Base-by-base conservation (phyloP, 2,888 invertebrate genomes). In the Tenthredo distinguenda region DNA sequence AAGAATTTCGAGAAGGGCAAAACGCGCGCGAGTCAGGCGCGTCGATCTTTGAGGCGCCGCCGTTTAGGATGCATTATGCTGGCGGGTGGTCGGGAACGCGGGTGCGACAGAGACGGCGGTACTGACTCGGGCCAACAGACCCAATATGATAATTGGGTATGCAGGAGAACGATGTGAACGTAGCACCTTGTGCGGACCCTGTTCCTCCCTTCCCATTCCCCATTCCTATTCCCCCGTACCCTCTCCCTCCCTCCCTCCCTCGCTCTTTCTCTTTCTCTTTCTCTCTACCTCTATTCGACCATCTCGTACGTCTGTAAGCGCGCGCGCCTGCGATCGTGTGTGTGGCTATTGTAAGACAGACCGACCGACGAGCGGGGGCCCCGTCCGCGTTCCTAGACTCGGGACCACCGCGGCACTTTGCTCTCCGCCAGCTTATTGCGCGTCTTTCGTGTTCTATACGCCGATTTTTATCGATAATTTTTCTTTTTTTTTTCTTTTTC, bases 1-100 rank as follows among this genome's bases (percentile, higher is more conserved):
- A 92, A 91, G 93, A 93, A 92, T 92, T 92, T 91, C 91, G 88
- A 90, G 88, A 91, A 90, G 90, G 90, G 89, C 89, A 90, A 83
- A 68, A 83, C 68, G 68, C 68, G 82, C 82, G 82, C 65, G 62
- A 77, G 89, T 88, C 89, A 89, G 90, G 92, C 91, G 92, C 92
- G 92, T 92, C 91, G 93, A 93, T 92, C 92, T 93, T 93, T 93
- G 92, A 93, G 93, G 93, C 93, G 93, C 93, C 93, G 93, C 92
- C 92, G 92, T 92, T 92, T 91, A 92, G 92, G 91, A 92, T 93
- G 92, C 93, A 92, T 93, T 92, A 91, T 87, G 91, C 91, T 89
- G 89, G 90, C 91, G 91, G 92, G 90, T 91, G 90, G 90, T 91
- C 91, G 91, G 92, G 91, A 90, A 88, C 89, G 87, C 88, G 87